Evolutionary conservation across 2,113 vertebrate species (phyloP).

Genomic region (Tetrax tetrax): DNA sequence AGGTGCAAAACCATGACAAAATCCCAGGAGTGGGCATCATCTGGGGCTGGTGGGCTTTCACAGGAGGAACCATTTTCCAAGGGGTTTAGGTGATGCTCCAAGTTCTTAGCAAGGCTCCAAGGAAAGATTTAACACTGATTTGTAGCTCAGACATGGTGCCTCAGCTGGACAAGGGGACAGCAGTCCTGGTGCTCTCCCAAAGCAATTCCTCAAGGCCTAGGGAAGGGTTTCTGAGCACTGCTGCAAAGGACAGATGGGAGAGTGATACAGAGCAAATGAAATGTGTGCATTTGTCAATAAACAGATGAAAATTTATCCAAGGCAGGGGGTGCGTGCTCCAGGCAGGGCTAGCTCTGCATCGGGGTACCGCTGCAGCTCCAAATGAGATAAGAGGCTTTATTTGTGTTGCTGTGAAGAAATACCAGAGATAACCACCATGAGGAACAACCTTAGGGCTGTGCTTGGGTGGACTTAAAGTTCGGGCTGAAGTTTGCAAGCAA

Average conservation of each 20-base stretch:
- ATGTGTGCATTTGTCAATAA: background rate
- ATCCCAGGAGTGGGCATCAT: background rate
- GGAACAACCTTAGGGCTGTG: background rate
- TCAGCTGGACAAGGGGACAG: background rate
- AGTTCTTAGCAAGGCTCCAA: background rate
- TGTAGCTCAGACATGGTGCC: background rate
- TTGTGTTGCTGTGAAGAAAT: background rate
- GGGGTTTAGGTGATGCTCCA: background rate
- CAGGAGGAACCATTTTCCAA: background rate
- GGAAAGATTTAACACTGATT: background rate
- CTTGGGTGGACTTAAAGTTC: background rate
- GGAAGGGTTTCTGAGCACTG: background rate
- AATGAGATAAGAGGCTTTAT: background rate
- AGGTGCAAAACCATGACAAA: background rate
- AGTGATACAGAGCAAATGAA: background rate
- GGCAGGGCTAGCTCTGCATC: background rate
- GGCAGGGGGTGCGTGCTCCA: background rate
- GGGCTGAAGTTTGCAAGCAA: background rate
- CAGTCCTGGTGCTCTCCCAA: background rate
- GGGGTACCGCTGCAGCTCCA: background rate
- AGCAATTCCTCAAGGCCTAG: background rate
- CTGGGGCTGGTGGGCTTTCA: background rate
- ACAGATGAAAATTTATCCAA: background rate
- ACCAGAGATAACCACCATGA: background rate
- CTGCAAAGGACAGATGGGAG: background rate